phyloP scores from a whole-genome alignment of 2,797 vertebrate genomes.

The Numenius phaeopus region DNA sequence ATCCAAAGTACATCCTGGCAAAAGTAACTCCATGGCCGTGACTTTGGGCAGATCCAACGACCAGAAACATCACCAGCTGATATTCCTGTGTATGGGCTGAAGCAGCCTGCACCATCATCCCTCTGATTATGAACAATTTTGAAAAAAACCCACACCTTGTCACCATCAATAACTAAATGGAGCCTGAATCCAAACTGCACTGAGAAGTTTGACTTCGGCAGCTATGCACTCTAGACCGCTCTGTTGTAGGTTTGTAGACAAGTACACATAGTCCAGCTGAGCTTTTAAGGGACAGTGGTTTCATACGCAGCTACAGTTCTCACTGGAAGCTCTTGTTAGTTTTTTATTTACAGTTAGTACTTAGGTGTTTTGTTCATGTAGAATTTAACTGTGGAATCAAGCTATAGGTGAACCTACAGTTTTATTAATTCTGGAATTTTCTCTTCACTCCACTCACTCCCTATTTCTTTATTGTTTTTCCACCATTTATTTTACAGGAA shows the following conservation, averaged over 20 bases:
- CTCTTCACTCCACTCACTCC: neutral
- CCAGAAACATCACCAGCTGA: neutral
- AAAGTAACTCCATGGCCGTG: neutral
- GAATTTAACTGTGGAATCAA: neutral
- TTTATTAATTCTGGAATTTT: neutral
- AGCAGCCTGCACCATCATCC: neutral
- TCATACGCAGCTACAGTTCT: neutral
- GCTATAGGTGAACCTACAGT: neutral
- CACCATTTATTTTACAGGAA: conserved; percentile 2
- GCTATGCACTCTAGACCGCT: neutral
- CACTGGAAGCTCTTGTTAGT: neutral
- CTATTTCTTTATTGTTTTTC: neutral
- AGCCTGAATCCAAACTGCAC: neutral
- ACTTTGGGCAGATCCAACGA: neutral
- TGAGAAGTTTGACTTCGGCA: neutral
- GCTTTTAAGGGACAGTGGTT: neutral
- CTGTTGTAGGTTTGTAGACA: neutral
- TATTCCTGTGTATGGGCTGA: neutral
- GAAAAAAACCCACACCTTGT: neutral
- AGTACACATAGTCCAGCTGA: neutral
- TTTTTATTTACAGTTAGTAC: neutral
- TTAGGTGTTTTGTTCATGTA: neutral
- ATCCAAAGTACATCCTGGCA: neutral
- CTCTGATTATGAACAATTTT: neutral
- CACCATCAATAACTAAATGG: neutral